Percentiles rank a stretch among this genome's conserved stretches.
Conservation (phyloP, 2,888 invertebrate genomes). For the Chesias legatella region DNA sequence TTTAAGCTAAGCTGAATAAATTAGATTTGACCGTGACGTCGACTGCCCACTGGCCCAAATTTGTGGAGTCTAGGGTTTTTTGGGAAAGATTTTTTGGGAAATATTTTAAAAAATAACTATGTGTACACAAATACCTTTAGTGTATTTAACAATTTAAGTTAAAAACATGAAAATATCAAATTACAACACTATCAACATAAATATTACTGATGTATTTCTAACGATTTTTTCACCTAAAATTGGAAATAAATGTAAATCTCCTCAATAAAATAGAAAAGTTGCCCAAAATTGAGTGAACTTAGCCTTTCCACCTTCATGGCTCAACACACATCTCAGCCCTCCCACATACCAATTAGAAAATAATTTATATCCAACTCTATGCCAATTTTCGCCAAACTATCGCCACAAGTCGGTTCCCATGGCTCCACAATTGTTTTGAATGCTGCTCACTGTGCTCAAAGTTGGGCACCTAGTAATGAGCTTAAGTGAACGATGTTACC, state of each 20-base stretch:
- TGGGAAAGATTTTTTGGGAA: no score
- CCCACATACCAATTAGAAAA: conserved; percentile 42
- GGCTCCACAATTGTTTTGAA: conserved; percentile 68
- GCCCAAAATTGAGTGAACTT: conserved; percentile 11
- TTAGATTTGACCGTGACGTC: no score
- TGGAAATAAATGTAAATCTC: conserved; percentile 10
- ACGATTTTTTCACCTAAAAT: no score
- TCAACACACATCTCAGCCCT: conserved; percentile 19
- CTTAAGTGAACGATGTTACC: conserved; percentile 77
- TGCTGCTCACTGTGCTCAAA: conserved; percentile 57
- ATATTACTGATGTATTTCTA: no score
- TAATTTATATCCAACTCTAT: conserved; percentile 48
- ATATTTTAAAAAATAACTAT: no score
- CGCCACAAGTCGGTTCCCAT: conserved; percentile 57
- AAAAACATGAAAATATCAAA: no score
- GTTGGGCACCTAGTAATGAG: conserved; percentile 67
- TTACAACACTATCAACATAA: no score
- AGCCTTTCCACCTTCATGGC: conserved; percentile 12
- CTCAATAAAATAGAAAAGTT: not conserved
- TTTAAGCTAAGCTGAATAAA: no score
- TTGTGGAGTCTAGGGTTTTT: no score
- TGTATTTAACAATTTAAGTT: no score
- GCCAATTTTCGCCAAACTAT: conserved; percentile 57
- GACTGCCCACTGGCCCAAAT: no score
- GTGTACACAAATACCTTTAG: no score